Conservation (phyloP, 2,113 vertebrate genomes). For the Platysternon megacephalum region DNA sequence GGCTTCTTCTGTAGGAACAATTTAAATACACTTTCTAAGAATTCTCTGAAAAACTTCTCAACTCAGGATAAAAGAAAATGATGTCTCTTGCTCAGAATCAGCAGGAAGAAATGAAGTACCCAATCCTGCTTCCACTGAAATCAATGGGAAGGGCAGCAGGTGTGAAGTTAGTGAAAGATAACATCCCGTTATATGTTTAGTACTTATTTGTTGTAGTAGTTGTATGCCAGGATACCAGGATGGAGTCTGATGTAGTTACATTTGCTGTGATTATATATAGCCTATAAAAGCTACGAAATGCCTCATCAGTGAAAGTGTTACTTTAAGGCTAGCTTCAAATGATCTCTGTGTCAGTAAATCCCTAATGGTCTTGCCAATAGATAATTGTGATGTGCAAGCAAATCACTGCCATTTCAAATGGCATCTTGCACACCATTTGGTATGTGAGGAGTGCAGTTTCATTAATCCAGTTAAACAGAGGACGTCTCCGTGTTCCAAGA, state of each 20-base stretch:
- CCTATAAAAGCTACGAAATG: not conserved
- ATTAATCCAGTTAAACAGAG: not conserved
- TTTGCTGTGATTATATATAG: not conserved
- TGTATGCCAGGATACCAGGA: fast-evolving
- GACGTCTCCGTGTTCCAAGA: not conserved
- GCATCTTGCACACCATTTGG: not conserved
- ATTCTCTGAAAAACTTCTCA: not conserved
- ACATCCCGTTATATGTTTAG: fast-evolving
- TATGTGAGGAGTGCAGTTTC: not conserved
- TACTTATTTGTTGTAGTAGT: not conserved
- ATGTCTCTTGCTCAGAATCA: not conserved
- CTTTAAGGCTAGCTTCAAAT: not conserved
- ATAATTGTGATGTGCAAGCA: not conserved
- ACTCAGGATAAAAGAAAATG: not conserved
- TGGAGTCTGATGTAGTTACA: fast-evolving
- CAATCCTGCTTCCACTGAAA: fast-evolving
- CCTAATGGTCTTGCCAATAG: not conserved
- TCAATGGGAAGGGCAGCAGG: fast-evolving
- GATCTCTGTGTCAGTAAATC: not conserved
- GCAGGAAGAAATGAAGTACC: not conserved
- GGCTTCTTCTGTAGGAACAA: fast-evolving
- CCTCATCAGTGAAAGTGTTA: not conserved
- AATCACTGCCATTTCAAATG: not conserved
- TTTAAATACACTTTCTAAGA: fast-evolving
- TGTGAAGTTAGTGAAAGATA: not conserved